These are phyloP conservation scores for Acropternis orthonyx DNA, from an alignment of 2,797 vertebrate genomes.

Conservation along the genomic window DNA sequence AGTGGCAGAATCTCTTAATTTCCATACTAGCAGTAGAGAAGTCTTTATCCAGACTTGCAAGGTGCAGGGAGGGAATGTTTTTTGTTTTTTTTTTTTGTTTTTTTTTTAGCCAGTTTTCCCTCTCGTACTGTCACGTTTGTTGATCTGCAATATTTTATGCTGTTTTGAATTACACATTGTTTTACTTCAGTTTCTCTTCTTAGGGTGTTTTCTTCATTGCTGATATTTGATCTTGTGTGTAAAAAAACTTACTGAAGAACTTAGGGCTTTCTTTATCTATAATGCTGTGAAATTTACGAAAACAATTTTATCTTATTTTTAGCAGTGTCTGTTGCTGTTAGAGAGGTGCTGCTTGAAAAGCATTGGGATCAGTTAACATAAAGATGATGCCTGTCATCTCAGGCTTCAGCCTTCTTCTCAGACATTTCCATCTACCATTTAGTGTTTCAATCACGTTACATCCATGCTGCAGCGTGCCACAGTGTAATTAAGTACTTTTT, in stretches of 20 bases:
- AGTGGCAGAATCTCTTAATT: not conserved
- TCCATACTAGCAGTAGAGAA: not conserved
- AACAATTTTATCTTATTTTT: not conserved
- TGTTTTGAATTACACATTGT: not conserved
- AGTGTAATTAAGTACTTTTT: not conserved
- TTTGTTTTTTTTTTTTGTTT: not conserved
- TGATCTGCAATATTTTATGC: not conserved
- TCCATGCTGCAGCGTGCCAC: not conserved
- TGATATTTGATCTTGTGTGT: not conserved
- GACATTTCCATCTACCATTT: not conserved
- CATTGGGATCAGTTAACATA: not conserved
- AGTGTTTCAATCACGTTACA: not conserved
- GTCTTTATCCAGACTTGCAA: not conserved
- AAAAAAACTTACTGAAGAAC: not conserved
- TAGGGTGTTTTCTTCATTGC: not conserved
- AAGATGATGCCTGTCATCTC: not conserved
- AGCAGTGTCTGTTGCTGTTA: not conserved
- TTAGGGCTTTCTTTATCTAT: not conserved
- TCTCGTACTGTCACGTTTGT: not conserved
- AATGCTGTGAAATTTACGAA: not conserved
- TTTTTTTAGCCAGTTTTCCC: not conserved
- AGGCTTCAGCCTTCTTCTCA: not conserved
- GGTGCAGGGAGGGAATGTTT: not conserved
- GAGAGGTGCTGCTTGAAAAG: not conserved
- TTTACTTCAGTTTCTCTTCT: not conserved